Conservation (phyloP, 2,888 invertebrate genomes). For the Rhamphomyia laevipes region DNA sequence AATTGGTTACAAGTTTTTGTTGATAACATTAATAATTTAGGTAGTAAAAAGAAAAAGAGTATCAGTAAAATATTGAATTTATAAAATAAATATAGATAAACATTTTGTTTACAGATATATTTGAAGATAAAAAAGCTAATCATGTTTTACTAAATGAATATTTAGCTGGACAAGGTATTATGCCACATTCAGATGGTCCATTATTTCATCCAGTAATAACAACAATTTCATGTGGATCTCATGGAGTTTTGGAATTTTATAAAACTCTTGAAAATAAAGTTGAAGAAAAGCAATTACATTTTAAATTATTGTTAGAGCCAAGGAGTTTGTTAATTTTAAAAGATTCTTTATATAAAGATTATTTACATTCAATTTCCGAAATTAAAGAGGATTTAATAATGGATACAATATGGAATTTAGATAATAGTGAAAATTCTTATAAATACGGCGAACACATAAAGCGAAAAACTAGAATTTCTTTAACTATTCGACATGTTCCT, state of each 20-base stretch:
- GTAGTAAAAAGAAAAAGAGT: slow-evolving; percentile 21
- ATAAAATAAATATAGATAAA: not conserved
- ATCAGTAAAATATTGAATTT: not conserved
- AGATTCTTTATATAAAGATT: slow-evolving; percentile 68
- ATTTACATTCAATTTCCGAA: slow-evolving; percentile 80
- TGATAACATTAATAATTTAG: slow-evolving; percentile 53
- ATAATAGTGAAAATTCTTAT: slow-evolving; percentile 47
- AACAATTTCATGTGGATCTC: slow-evolving; percentile 85
- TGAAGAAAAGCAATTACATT: slow-evolving; percentile 35
- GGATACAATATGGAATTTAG: slow-evolving; percentile 50
- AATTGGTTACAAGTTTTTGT: slow-evolving; percentile 66
- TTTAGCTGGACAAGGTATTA: slow-evolving; percentile 83
- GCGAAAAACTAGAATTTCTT: slow-evolving; percentile 71
- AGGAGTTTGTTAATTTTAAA: slow-evolving; percentile 78
- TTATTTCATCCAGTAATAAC: slow-evolving; percentile 86
- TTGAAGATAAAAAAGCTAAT: slow-evolving; percentile 67
- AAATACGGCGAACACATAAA: slow-evolving; percentile 48
- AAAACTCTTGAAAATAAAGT: slow-evolving; percentile 2
- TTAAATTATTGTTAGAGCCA: slow-evolving; percentile 72
- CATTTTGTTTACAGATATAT: slow-evolving; percentile 22
- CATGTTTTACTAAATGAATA: slow-evolving; percentile 95
- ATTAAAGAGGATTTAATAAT: slow-evolving; percentile 49
- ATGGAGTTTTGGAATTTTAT: slow-evolving; percentile 79
- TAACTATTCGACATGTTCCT: slow-evolving; percentile 89
- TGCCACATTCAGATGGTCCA: slow-evolving; percentile 95